These are phyloP conservation scores for Frankliniella fusca DNA, from an alignment of 2,888 invertebrate species.

Conservation along the genomic window DNA sequence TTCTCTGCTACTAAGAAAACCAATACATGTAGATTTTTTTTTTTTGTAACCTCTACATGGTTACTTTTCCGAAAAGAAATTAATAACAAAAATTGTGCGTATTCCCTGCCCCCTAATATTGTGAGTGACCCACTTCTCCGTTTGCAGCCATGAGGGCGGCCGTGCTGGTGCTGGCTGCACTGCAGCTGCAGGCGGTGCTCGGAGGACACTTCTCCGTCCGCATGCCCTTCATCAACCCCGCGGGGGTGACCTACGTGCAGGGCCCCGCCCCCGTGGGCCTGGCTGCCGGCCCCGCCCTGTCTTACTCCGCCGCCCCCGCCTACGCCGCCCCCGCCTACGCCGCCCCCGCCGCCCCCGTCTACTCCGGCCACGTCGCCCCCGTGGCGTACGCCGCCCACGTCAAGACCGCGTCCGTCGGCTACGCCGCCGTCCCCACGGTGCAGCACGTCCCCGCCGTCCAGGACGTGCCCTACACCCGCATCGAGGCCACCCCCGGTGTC, in stretches of 20 bases:
- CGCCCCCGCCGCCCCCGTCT: conserved; percentile 37
- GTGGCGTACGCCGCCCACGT: conserved; percentile 32
- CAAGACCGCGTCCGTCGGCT: conserved; percentile 32
- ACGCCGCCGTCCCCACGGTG: conserved; percentile 39
- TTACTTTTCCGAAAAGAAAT: background rate
- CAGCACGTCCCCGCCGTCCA: conserved; percentile 47
- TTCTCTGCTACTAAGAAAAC: background rate
- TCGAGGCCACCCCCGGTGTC: conserved; percentile 52
- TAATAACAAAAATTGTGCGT: background rate
- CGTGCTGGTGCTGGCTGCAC: conserved; percentile 42
- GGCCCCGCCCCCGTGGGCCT: conserved; percentile 38
- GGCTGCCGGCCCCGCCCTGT: conserved; percentile 34
- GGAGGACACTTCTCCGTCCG: conserved; percentile 45
- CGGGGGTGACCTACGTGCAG: conserved; percentile 52
- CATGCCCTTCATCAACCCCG: conserved; percentile 52
- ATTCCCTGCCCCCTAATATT: background rate
- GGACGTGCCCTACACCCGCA: conserved; percentile 51
- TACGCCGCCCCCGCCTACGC: conserved; percentile 31
- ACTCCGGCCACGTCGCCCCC: conserved; percentile 30
- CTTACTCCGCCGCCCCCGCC: conserved; percentile 31
- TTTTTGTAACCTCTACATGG: background rate
- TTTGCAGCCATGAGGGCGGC: conserved; percentile 11
- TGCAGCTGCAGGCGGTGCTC: conserved; percentile 44
- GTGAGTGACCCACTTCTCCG: background rate
- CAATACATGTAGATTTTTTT: background rate